A percentile compares a stretch with the other conserved stretches of the same genome.
Evolutionary conservation across 2,113 vertebrate genomes (phyloP).

Genomic region (Toxotes jaculatrix): DNA sequence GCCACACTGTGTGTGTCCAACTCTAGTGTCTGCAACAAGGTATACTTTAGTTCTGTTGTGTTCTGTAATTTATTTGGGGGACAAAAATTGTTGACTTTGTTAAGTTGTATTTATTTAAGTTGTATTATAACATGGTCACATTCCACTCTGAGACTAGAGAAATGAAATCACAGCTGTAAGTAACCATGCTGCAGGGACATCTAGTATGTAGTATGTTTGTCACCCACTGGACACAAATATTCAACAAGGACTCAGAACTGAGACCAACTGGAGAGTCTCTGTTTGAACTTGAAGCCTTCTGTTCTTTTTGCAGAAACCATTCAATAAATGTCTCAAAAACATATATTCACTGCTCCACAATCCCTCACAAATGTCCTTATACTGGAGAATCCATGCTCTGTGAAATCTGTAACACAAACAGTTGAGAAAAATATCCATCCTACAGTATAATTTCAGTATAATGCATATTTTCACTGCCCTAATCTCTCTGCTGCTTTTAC

Average conservation of each 20-base stretch:
- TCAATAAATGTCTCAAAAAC: not conserved
- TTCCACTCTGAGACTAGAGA: slow-evolving; percentile 1
- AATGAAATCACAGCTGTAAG: not conserved
- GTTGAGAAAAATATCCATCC: not conserved
- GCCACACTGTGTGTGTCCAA: not conserved
- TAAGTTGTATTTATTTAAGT: slow-evolving; percentile 5
- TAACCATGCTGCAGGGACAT: not conserved
- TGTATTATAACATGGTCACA: not conserved
- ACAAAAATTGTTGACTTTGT: slow-evolving; percentile 9
- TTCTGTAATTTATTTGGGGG: not conserved
- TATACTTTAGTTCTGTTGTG: not conserved
- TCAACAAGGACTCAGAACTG: not conserved
- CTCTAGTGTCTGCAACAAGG: not conserved
- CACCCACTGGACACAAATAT: not conserved
- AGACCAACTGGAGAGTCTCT: not conserved
- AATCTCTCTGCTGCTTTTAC: not conserved
- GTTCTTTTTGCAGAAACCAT: not conserved
- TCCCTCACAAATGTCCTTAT: not conserved
- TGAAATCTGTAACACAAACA: not conserved
- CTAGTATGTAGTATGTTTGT: not conserved
- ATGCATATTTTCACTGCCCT: not conserved
- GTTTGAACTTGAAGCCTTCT: not conserved
- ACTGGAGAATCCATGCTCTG: not conserved
- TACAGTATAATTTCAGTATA: not conserved
- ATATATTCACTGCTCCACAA: not conserved